These are phyloP conservation scores for Nymphalis io DNA, from an alignment of 1,140 invertebrate species.

Conservation along the genomic window DNA sequence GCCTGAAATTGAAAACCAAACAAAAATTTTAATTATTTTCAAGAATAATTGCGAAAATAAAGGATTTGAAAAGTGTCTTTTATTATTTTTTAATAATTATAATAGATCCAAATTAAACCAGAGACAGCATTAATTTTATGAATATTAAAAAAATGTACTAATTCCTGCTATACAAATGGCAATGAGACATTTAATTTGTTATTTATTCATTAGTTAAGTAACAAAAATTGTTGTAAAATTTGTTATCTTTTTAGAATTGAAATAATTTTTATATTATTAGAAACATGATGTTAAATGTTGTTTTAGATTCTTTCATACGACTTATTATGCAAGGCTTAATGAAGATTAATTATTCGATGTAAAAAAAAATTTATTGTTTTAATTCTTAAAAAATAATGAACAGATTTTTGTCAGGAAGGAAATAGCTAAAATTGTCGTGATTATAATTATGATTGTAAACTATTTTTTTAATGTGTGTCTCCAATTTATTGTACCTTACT, in stretches of 20 bases:
- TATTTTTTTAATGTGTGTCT: constrained; percentile 43
- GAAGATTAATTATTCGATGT: neutral
- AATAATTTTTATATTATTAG: constrained; percentile 21
- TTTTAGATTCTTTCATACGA: constrained; percentile 1
- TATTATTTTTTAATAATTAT: neutral
- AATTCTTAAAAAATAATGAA: neutral
- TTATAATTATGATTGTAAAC: constrained; percentile 25
- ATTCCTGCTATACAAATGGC: neutral
- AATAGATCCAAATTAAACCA: neutral
- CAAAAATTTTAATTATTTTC: neutral
- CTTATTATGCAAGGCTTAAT: neutral
- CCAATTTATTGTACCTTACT: constrained; percentile 54
- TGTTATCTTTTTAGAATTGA: constrained; percentile 32
- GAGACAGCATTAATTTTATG: neutral
- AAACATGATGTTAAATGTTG: constrained; percentile 17
- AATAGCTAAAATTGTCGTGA: neutral
- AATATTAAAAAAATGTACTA: neutral
- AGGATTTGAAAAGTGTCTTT: constrained; percentile 1
- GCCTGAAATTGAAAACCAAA: too few species aligned
- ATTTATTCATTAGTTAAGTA: constrained; percentile 27
- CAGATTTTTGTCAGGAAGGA: neutral
- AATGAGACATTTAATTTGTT: constrained; percentile 18
- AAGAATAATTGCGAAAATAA: neutral
- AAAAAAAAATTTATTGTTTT: neutral
- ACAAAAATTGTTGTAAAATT: constrained; percentile 37